Conservation (phyloP, 2,113 vertebrate species). For the Morone chrysops region DNA sequence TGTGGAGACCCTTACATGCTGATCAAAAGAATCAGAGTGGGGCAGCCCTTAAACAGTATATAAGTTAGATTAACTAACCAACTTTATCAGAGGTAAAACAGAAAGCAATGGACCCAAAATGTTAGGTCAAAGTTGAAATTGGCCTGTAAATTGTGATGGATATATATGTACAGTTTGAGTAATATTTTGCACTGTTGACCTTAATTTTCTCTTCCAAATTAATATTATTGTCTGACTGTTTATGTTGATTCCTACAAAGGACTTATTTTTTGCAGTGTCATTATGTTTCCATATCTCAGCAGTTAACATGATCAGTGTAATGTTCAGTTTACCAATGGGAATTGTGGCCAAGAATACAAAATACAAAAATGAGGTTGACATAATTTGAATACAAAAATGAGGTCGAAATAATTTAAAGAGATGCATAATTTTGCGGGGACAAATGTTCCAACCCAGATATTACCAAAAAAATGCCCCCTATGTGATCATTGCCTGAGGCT, state of each 20-base stretch:
- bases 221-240: neutral
- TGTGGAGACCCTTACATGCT: no score
- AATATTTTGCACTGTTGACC: neutral
- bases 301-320: neutral
- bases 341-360: neutral
- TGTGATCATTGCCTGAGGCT: slow-evolving; percentile 50
- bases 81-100: no score
- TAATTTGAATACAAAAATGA: neutral
- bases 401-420: neutral
- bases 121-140: neutral
- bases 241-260: neutral
- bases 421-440: neutral
- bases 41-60: no score
- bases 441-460: neutral
- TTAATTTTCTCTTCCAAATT: neutral
- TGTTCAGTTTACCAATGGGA: neutral
- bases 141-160: neutral
- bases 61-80: no score
- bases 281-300: neutral
- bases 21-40: no score
- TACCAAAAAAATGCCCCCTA: slow-evolving; percentile 16
- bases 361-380: no score
- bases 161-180: neutral
- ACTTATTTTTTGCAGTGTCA: neutral
- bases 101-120: no score